Evolutionary conservation across 2,797 vertebrate species (phyloP), one percentile per base, ranked within the genome.

Genomic region (Premnoplex brunnescens): DNA sequence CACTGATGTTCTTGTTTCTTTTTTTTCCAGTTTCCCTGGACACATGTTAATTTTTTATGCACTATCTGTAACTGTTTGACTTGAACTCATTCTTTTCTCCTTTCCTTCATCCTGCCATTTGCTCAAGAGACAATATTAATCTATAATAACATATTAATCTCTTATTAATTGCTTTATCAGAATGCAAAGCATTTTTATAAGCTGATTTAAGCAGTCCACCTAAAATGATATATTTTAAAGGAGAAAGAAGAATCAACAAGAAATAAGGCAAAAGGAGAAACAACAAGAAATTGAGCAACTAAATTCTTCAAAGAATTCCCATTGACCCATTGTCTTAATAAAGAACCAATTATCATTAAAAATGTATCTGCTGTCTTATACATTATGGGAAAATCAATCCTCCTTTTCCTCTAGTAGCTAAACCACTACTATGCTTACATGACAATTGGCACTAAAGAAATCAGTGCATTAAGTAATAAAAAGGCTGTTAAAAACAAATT

Each of bases 401-500:
- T 76, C 27, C 14, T 84, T 62, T 81, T 92, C 72, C 62, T 92
- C 83, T 63, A 71, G 41, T 28, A 74, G 75, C 32, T 79, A 73
- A 74, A 81, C 36, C 1, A 2, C 85, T 75, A 48, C 69, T 52
- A 88, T 78, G 44, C 56, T 75, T 54, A 46, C 62, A 66, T 11
- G 54, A 89, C 22, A 89, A 62, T 3, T 4, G 1, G 39, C 41
- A 84, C 79, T 66, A 72, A 62, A 86, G 73, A 34, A 64, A 89
- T 68, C 56, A 58, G 73, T 13, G 54, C 37, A 44, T 41, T 58
- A 60, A 77, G 58, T 48, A 86, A 46, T 52, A 85, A 72, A 36
- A 82, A 88, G 16, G 82, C 36, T 88, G 89, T 89, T 89, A 83
- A 93, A 94, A 88, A 68, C 14, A 72, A 72, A 77, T 72, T 48